Conservation (phyloP, 2,113 vertebrate genomes). For the Gnathonemus longibarbis region DNA sequence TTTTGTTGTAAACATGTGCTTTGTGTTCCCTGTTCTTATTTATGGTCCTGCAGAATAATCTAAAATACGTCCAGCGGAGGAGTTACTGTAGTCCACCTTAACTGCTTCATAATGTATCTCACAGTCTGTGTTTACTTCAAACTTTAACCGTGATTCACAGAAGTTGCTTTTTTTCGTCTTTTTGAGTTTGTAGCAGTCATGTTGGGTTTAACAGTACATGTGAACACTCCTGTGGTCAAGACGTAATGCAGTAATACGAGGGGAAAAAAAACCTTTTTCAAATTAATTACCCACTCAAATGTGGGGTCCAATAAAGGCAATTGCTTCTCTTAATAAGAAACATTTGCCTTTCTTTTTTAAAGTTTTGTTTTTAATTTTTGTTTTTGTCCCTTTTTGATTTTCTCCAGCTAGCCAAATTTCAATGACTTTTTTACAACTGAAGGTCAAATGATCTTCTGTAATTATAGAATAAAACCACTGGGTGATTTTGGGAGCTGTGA, state of each 20-base stretch:
- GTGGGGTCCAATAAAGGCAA: constrained; percentile 47
- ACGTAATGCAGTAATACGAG: constrained; percentile 48
- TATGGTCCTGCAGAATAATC: neutral
- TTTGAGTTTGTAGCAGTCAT: constrained; percentile 35
- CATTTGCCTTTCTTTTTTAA: constrained; percentile 29
- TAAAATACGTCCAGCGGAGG: neutral
- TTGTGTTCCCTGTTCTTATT: neutral
- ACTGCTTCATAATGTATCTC: neutral
- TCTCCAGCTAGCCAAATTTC: constrained; percentile 25
- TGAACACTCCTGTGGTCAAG: constrained; percentile 51
- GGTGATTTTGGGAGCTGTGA: neutral
- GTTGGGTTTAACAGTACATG: constrained; percentile 41
- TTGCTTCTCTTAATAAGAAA: constrained; percentile 50
- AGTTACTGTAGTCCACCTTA: neutral
- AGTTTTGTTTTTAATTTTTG: constrained; percentile 41
- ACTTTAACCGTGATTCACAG: neutral
- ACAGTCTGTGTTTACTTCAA: neutral
- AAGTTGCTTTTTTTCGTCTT: neutral
- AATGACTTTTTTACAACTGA: constrained; percentile 36
- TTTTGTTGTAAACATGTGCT: neutral
- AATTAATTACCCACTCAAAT: constrained; percentile 54
- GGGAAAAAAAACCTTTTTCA: constrained; percentile 42
- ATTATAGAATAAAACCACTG: constrained; percentile 4
- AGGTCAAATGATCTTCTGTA: constrained; percentile 26
- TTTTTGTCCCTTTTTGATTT: constrained; percentile 36